Conservation (phyloP, 2,113 vertebrate species). For the Eulemur rufifrons region DNA sequence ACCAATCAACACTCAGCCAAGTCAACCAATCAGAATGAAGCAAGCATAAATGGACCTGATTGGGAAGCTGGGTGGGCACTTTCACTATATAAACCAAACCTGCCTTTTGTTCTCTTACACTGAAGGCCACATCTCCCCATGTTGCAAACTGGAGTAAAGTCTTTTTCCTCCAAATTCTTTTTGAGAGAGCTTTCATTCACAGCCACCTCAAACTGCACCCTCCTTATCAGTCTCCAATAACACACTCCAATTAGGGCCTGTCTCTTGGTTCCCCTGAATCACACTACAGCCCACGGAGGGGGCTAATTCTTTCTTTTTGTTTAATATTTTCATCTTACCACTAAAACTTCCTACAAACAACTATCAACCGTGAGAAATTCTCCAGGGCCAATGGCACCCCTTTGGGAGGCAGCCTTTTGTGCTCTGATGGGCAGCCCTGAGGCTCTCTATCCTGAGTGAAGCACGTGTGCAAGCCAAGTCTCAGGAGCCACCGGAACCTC, state of each 20-base stretch:
- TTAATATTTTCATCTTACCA: background rate
- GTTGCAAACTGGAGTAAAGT: background rate
- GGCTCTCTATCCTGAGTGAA: rapidly evolving
- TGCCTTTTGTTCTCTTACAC: background rate
- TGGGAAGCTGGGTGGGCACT: background rate
- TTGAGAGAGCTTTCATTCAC: background rate
- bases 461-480: background rate
- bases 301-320: background rate
- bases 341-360: background rate
- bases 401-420: background rate
- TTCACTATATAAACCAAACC: background rate
- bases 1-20: background rate
- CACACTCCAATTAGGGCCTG: rapidly evolving
- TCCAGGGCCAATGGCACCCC: too few species aligned
- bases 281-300: background rate
- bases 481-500: background rate
- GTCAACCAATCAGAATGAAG: background rate
- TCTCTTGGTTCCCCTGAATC: background rate
- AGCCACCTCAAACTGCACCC: background rate
- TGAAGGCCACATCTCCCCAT: background rate
- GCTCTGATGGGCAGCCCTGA: background rate
- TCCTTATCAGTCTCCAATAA: background rate
- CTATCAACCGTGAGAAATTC: background rate
- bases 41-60: background rate
- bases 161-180: background rate